phyloP scores from a whole-genome alignment of 2,888 invertebrate species.

The Stenurella melanura region DNA sequence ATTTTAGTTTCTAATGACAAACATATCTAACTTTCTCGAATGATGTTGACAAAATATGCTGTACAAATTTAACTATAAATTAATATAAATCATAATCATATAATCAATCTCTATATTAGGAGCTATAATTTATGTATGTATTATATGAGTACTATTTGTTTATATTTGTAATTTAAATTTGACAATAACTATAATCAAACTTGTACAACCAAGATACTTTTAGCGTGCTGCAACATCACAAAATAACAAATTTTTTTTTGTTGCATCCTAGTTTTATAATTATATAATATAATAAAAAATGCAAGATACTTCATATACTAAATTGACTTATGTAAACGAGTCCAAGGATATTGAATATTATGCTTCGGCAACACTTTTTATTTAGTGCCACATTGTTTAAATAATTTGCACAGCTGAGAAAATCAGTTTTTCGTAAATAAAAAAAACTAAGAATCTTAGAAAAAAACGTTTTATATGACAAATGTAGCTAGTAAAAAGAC shows the following conservation, averaged over 20 bases:
- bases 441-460: no score
- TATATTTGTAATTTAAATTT: slow-evolving; percentile 23
- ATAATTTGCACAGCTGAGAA: no score
- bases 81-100: slow-evolving; percentile 8
- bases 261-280: background rate
- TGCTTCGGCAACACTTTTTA: no score
- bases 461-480: no score
- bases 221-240: background rate
- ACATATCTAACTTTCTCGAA: slow-evolving; percentile 45
- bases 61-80: slow-evolving; percentile 45
- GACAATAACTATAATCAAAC: slow-evolving; percentile 34
- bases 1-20: slow-evolving; percentile 26
- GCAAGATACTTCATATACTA: no score
- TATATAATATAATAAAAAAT: background rate
- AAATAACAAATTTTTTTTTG: background rate
- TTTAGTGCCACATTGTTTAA: no score
- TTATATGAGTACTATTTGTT: slow-evolving; percentile 43
- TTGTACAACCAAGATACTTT: background rate
- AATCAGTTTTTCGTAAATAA: no score
- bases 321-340: no score
- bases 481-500: no score
- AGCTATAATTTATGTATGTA: slow-evolving; percentile 34
- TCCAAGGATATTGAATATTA: no score
- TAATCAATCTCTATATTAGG: slow-evolving; percentile 33
- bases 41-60: slow-evolving; percentile 41